phyloP scores from a whole-genome alignment of 2,113 vertebrate species.

The Indri indri region DNA sequence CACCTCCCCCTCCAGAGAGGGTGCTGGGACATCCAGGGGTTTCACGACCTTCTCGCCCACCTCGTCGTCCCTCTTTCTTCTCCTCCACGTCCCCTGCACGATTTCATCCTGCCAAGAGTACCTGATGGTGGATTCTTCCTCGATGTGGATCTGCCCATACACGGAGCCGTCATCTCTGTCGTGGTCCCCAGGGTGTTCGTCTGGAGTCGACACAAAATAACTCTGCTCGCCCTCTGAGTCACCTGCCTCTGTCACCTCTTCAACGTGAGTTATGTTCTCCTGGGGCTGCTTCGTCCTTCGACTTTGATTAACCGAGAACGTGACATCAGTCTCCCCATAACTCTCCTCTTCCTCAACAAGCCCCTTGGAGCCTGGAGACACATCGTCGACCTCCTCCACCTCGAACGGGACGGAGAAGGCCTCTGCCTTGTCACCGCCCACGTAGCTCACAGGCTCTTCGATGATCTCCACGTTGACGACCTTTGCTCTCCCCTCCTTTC shows the following conservation, averaged over 20 bases:
- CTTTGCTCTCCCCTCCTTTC: conserved; percentile 80
- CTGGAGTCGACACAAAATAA: conserved; percentile 95
- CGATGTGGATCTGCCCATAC: conserved; percentile 90
- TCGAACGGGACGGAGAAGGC: conserved; percentile 88
- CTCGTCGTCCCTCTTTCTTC: conserved; percentile 4
- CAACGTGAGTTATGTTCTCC: conserved; percentile 68
- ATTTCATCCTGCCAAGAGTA: conserved; percentile 90
- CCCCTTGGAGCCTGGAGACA: conserved; percentile 68
- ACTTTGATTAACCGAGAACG: not conserved
- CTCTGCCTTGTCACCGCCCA: conserved; percentile 78
- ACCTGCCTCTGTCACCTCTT: conserved; percentile 84
- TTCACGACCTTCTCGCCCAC: conserved; percentile 28
- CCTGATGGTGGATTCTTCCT: conserved; percentile 86
- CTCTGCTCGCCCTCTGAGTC: conserved; percentile 88
- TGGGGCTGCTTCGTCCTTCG: conserved; percentile 74
- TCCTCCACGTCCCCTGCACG: conserved; percentile 82
- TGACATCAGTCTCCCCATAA: conserved; percentile 57
- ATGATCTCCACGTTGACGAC: conserved; percentile 94
- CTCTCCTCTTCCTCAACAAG: conserved; percentile 63
- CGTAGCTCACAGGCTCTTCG: conserved; percentile 88
- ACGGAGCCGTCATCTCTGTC: conserved; percentile 87
- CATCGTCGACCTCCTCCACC: conserved; percentile 92
- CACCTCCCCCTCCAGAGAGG: conserved; percentile 56
- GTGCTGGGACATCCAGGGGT: conserved; percentile 67
- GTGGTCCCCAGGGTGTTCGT: conserved; percentile 86